Base-by-base conservation (phyloP, 2,797 vertebrate species). In the Taeniopygia guttata region DNA sequence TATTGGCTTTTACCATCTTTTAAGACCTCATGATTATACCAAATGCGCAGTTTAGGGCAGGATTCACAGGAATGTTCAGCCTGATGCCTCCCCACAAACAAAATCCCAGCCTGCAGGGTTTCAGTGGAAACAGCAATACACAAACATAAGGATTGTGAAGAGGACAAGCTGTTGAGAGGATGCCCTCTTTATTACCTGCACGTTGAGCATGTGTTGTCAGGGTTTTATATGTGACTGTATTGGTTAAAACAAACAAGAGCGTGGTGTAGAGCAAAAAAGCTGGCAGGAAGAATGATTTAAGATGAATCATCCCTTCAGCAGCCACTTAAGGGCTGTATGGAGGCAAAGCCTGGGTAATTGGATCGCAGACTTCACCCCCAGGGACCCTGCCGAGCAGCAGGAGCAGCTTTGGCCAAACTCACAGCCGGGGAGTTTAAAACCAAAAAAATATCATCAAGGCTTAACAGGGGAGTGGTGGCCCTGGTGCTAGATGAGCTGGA, bases 231-330 rank as follows among this genome's bases (percentile, higher is more conserved):
- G 87, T 74, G 80, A 76, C 80, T 84, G 3, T 13, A 55, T 26
- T 12, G 70, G 73, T 67, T 91, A 91, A 91, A 93, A 91, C 77
- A 95, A 95, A 91, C 84, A 87, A 30, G 66, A 93, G 55, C 5
- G 29, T 51, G 74, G 46, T 54, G 42, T 36, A 60, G 51, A 92
- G 66, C 55, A 70, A 38, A 52, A 51, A 91, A 66, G 38, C 59
- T 46, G 77, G 56, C 74, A 88, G 84, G 70, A 91, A 51, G 66
- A 56, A 82, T 78, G 91, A 90, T 88, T 93, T 82, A 92, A 84
- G 79, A 73, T 29, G 59, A 94, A 73, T 60, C 59, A 94, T 54
- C 87, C 70, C 79, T 94, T 86, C 95, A 90, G 67, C 80, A 91
- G 73, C 59, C 70, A 64, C 70, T 91, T 88, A 84, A 93, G 63